Percentiles rank a stretch among this genome's conserved stretches.
These are phyloP conservation scores for Pardalotus punctatus DNA, from an alignment of 2,113 vertebrate genomes.

Conservation along the genomic window DNA sequence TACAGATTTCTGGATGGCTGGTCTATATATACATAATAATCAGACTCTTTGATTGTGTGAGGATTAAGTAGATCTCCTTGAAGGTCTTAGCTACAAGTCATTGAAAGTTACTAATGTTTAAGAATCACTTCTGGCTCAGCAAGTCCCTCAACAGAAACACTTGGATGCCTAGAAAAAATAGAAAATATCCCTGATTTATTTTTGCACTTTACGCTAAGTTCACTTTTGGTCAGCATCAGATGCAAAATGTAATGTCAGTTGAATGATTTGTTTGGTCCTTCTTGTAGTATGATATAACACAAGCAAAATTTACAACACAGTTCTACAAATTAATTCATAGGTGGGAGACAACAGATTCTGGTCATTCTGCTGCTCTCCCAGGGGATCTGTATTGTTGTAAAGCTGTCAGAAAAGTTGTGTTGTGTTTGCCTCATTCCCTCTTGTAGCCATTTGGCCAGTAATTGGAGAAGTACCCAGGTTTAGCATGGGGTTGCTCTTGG, in stretches of 20 bases:
- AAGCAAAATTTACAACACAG: neutral
- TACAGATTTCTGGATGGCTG: neutral
- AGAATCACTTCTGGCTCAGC: neutral
- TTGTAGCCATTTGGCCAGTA: neutral
- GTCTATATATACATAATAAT: neutral
- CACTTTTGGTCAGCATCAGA: neutral
- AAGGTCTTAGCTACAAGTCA: neutral
- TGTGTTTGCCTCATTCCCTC: neutral
- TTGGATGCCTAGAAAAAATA: neutral
- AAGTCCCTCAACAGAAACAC: neutral
- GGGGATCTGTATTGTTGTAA: neutral
- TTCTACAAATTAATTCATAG: neutral
- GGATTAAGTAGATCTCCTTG: neutral
- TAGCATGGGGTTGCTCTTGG: neutral
- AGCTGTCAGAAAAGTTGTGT: neutral
- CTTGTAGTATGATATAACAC: neutral
- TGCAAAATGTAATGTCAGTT: neutral
- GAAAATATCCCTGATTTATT: neutral
- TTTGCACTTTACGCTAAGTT: neutral
- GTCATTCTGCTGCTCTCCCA: neutral
- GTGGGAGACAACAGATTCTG: neutral
- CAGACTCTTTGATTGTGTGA: neutral
- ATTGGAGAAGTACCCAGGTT: neutral
- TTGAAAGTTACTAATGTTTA: neutral
- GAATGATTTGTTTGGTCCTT: neutral